Evolutionary conservation across 2,113 vertebrate genomes (phyloP), one percentile per base, ranked within the genome.

Genomic region (Bagarius yarrelli): DNA sequence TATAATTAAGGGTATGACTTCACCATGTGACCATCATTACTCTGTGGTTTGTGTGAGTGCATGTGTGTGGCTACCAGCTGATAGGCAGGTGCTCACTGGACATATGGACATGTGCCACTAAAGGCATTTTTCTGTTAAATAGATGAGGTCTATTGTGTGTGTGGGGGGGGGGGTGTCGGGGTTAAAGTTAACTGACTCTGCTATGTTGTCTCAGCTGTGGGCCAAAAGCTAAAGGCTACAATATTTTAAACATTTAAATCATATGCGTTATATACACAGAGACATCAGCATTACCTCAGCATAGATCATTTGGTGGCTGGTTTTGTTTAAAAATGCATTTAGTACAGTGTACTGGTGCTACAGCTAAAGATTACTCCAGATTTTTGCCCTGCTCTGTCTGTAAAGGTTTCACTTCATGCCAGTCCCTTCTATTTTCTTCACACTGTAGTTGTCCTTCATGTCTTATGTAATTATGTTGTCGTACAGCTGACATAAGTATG

Each of bases 401-500:
- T 67, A 59, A 60, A 21, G 78, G 57, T 52, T 75, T 18, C 56
- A 52, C 69, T 56, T 75, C 34, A 66, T 80, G 69, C 57, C 47
- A 9, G 25, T 72, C 44, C 16, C 19, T 52, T 71, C 32, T 81
- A 53, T 87, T 87, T 85, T 60, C 27, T 18, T 80, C 79, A 78
- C 82, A 71, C 50, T 83, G 19, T 77, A 85, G 83, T 84, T 64
- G 36, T 83, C 85, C 69, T 73, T 76, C 81, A 78, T 18, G 50
- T 53, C 30, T 89, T 86, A 61, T 85, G 79, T 82, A 88, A 85
- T 90, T 90, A 89, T 52, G 83, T 87, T 72, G 82, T 83, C 84
- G 81, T 66, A 83, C 59, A 85, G 86, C 87, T 87, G 77, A 81
- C 73, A 71, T 83, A 82, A 81, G 86, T 82, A 74, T 70, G 57